Percentiles rank a stretch among this genome's conserved stretches.
These are phyloP conservation scores for Sthenelais limicola DNA, from an alignment of 2,888 invertebrate genomes.

Conservation along the genomic window DNA sequence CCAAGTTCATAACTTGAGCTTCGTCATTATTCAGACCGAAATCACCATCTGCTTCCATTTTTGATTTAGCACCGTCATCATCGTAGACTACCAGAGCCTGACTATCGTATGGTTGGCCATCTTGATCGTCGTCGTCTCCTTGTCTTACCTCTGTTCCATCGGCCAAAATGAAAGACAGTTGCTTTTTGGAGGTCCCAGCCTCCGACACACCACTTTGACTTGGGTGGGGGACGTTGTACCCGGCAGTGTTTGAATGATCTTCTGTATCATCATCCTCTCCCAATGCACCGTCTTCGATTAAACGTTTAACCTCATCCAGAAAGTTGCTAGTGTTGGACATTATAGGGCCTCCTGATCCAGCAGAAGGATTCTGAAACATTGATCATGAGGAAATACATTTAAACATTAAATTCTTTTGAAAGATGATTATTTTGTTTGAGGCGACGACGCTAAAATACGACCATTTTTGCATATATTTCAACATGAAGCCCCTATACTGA, in stretches of 20 bases:
- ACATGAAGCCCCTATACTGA: too few relatives aligned
- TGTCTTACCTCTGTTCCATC: not conserved
- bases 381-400: too few relatives aligned
- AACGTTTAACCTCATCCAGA: slow-evolving; percentile 10
- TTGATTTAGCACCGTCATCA: not conserved
- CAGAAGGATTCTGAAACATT: not conserved
- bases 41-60: not conserved
- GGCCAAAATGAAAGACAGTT: not conserved
- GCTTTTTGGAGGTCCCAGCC: not conserved
- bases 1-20: not conserved
- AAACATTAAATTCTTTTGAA: too few relatives aligned
- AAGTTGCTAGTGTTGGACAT: slow-evolving; percentile 19
- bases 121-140: not conserved
- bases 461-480: too few relatives aligned
- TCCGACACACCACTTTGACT: too few relatives aligned
- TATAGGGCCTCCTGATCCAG: not conserved
- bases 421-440: too few relatives aligned
- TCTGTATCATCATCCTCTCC: not conserved
- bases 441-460: too few relatives aligned
- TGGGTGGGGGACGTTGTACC: not conserved
- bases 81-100: not conserved
- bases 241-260: slow-evolving; percentile 8
- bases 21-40: slow-evolving; percentile 10
- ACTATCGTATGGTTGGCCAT: not conserved
- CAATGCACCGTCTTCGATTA: slow-evolving; percentile 7